Conservation (phyloP, 2,113 vertebrate genomes). For the Engraulis encrasicolus region DNA sequence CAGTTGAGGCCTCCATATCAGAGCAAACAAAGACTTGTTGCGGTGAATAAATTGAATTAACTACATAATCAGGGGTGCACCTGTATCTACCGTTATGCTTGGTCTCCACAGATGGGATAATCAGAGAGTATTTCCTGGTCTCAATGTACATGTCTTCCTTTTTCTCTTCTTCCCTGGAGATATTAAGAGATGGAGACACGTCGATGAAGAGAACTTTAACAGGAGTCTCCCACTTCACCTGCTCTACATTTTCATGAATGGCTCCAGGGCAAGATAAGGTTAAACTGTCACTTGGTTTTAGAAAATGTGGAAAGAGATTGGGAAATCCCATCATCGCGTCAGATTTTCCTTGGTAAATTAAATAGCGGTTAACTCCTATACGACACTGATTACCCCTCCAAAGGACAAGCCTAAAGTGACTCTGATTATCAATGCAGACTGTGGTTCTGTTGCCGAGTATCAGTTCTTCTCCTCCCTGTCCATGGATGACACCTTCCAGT, state of each 20-base stretch:
- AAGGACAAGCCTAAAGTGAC: background rate
- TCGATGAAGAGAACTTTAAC: background rate
- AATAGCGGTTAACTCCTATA: background rate
- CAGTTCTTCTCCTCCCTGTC: background rate
- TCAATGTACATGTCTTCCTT: background rate
- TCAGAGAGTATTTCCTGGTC: background rate
- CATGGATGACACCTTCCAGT: background rate
- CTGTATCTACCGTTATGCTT: background rate
- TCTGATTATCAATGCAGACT: background rate
- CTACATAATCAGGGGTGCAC: background rate
- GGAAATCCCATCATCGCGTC: too few species aligned
- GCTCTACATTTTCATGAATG: background rate
- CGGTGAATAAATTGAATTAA: rapidly evolving
- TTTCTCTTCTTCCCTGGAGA: background rate
- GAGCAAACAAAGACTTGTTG: background rate
- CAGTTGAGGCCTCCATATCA: background rate
- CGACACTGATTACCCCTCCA: background rate
- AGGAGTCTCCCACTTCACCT: background rate
- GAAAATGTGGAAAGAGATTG: background rate
- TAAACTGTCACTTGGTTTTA: background rate
- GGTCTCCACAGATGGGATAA: background rate
- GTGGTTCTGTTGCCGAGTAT: background rate
- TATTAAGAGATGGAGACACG: background rate
- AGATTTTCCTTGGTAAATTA: too few species aligned
- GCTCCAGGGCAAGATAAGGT: background rate